These are phyloP conservation scores for Nettapus auritus DNA, from an alignment of 2,113 vertebrate genomes.

Conservation along the genomic window DNA sequence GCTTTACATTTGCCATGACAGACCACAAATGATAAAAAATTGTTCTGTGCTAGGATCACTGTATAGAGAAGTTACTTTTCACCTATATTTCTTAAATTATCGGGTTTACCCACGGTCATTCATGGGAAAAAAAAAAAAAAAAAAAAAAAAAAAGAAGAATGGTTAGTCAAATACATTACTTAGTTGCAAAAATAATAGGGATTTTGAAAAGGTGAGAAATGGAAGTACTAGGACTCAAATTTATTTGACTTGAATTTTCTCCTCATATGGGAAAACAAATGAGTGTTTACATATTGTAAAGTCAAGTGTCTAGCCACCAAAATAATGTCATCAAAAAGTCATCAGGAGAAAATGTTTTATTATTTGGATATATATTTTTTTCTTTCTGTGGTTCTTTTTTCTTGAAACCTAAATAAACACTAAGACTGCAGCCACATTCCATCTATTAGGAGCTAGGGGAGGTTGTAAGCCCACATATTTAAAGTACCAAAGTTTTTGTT, in stretches of 20 bases:
- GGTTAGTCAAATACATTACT: not conserved
- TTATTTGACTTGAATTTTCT: constrained; percentile 62
- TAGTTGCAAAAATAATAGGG: constrained; percentile 17
- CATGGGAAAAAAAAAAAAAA: not conserved
- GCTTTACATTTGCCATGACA: not conserved
- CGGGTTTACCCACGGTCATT: not conserved
- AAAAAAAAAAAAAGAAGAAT: not conserved
- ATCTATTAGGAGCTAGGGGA: not conserved
- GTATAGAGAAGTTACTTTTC: not conserved
- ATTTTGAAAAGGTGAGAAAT: not conserved
- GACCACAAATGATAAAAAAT: not conserved
- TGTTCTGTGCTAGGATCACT: not conserved
- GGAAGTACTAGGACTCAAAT: constrained; percentile 16
- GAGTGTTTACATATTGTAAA: constrained; percentile 48
- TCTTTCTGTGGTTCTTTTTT: constrained; percentile 33
- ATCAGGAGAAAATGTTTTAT: constrained; percentile 6
- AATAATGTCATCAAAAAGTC: constrained; percentile 34
- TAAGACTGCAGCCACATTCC: not conserved
- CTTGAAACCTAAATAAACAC: constrained; percentile 57
- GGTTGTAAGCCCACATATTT: not conserved
- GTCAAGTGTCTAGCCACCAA: constrained; percentile 39
- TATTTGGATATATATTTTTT: constrained; percentile 21
- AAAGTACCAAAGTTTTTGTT: not conserved
- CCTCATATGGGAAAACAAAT: constrained; percentile 20
- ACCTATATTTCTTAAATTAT: not conserved